A percentile compares a stretch with the other conserved stretches of the same genome.
These are phyloP conservation scores for Lasioglossum villosulum DNA, from an alignment of 2,888 invertebrate genomes.

Conservation along the genomic window DNA sequence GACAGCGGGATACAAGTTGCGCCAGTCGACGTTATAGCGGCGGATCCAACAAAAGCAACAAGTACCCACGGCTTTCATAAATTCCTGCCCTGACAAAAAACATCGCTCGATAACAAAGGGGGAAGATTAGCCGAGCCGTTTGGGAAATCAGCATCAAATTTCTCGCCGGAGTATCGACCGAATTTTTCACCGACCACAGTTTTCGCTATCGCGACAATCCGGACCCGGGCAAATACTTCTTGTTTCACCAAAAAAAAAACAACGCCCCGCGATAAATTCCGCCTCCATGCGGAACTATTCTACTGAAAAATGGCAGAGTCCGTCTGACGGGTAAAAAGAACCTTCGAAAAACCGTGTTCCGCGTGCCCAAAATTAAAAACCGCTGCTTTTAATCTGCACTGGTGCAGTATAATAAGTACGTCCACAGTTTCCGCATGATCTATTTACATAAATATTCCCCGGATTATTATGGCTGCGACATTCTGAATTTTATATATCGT, in stretches of 20 bases:
- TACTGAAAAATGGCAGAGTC: constrained; percentile 33
- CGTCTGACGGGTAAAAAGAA: background rate
- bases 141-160: constrained; percentile 37
- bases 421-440: background rate
- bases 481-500: background rate
- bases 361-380: constrained; percentile 9
- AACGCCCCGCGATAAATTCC: constrained; percentile 20
- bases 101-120: constrained; percentile 18
- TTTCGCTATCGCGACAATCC: constrained; percentile 38
- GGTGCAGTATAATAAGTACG: background rate
- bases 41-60: constrained; percentile 24
- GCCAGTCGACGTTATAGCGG: too few relatives aligned
- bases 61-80: constrained; percentile 27
- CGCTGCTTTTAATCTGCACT: background rate
- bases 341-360: background rate
- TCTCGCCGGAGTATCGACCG: background rate
- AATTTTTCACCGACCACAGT: constrained; percentile 19
- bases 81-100: constrained; percentile 12
- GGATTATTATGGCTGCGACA: background rate
- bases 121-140: background rate
- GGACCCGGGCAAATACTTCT: constrained; percentile 9
- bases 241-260: background rate
- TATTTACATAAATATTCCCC: background rate
- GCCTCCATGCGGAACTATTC: background rate
- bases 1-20: background rate